Evolutionary conservation across 2,797 vertebrate species (phyloP).

Genomic region (Brachyrhaphis roseni): DNA sequence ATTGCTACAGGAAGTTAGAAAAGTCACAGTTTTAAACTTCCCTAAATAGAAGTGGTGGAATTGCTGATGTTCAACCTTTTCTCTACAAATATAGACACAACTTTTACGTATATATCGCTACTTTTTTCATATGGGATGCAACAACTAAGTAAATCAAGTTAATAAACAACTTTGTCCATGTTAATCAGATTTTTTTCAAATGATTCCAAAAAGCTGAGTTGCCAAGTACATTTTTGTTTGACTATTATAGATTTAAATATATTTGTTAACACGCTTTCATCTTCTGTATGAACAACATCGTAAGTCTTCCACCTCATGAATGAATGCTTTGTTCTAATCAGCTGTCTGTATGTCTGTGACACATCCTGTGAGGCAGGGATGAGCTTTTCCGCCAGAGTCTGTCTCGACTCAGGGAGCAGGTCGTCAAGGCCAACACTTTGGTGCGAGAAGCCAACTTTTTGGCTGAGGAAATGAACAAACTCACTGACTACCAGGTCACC

Average conservation of each 20-base stretch:
- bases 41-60: not conserved
- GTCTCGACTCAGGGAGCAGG: constrained; percentile 94
- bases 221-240: no score
- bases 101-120: not conserved
- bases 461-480: constrained; percentile 94
- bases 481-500: constrained; percentile 97
- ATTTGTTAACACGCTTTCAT: not conserved
- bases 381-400: constrained; percentile 96
- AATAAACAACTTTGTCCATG: not conserved
- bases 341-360: constrained; percentile 22
- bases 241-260: not conserved
- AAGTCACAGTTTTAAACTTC: not conserved
- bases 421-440: constrained; percentile 94
- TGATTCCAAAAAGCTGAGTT: no score
- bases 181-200: not conserved
- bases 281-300: not conserved
- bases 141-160: not conserved
- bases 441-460: constrained; percentile 97
- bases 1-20: not conserved
- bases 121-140: not conserved
- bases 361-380: constrained; percentile 81
- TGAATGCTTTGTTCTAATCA: constrained; percentile 33
- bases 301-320: constrained; percentile 1
- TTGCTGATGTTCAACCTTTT: not conserved
- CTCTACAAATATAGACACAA: not conserved